Conservation (phyloP, 2,113 vertebrate species). For the Vireo altiloquus region DNA sequence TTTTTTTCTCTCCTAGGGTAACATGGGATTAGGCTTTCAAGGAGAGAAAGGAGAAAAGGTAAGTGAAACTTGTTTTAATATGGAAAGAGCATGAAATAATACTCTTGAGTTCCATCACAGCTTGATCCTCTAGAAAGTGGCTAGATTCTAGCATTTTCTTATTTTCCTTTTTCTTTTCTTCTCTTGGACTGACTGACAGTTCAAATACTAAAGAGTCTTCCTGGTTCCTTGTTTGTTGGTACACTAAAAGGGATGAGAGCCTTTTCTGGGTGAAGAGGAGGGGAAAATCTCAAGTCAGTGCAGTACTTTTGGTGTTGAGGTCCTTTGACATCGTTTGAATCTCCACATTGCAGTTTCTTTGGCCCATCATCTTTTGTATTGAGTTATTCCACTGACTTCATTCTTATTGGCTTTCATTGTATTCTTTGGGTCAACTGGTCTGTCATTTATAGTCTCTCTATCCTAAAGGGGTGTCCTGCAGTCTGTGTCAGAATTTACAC, state of each 20-base stretch:
- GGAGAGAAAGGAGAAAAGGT: conserved; percentile 93
- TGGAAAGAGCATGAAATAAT: not conserved
- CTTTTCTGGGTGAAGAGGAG: not conserved
- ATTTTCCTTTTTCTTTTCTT: not conserved
- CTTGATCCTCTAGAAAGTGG: not conserved
- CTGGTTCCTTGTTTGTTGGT: not conserved
- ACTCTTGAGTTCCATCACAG: not conserved
- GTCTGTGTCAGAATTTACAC: not conserved
- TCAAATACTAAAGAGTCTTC: not conserved
- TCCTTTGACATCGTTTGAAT: not conserved
- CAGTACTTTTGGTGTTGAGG: not conserved
- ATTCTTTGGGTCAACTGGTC: not conserved
- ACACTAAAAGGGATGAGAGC: not conserved
- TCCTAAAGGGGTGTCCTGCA: not conserved
- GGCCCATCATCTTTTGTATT: not conserved
- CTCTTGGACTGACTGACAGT: not conserved
- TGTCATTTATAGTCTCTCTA: not conserved
- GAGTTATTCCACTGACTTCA: not conserved
- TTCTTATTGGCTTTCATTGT: not conserved
- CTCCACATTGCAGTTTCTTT: not conserved
- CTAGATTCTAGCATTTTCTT: not conserved
- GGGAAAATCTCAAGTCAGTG: not conserved
- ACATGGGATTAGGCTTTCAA: conserved; percentile 80
- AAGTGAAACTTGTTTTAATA: conserved; percentile 11
- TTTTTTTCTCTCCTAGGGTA: conserved; percentile 74